phyloP scores from a whole-genome alignment of 2,113 vertebrate species.

The Ciconia boyciana region DNA sequence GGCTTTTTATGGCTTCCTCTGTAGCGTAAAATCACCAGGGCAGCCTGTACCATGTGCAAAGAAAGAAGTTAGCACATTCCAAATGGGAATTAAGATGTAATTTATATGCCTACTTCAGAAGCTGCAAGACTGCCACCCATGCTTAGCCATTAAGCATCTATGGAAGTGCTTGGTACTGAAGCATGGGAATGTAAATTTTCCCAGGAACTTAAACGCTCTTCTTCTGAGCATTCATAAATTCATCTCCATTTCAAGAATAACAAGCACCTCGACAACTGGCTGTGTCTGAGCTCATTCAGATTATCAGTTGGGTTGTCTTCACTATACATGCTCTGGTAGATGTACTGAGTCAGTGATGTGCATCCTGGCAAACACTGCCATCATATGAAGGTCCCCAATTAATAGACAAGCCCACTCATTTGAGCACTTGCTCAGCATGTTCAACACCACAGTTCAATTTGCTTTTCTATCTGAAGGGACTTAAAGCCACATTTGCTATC shows the following conservation, averaged over 20 bases:
- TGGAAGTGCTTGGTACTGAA: neutral
- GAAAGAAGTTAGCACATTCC: neutral
- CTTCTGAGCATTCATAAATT: neutral
- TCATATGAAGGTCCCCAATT: fast-evolving
- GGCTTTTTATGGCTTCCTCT: neutral
- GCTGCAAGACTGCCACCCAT: neutral
- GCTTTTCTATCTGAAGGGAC: neutral
- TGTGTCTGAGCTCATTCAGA: neutral
- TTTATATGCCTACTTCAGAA: neutral
- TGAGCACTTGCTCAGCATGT: neutral
- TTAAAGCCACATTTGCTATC: neutral
- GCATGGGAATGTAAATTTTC: neutral
- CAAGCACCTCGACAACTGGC: neutral
- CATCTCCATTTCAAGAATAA: neutral
- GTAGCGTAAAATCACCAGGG: neutral
- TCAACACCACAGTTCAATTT: neutral
- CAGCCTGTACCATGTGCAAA: neutral
- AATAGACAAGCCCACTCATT: neutral
- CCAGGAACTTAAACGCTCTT: neutral
- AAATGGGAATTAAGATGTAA: neutral
- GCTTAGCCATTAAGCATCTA: neutral
- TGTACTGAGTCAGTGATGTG: fast-evolving
- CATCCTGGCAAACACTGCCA: neutral
- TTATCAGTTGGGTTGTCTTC: neutral
- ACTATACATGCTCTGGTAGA: neutral